Conservation (phyloP, 2,888 invertebrate genomes). For the Baccha elongata region DNA sequence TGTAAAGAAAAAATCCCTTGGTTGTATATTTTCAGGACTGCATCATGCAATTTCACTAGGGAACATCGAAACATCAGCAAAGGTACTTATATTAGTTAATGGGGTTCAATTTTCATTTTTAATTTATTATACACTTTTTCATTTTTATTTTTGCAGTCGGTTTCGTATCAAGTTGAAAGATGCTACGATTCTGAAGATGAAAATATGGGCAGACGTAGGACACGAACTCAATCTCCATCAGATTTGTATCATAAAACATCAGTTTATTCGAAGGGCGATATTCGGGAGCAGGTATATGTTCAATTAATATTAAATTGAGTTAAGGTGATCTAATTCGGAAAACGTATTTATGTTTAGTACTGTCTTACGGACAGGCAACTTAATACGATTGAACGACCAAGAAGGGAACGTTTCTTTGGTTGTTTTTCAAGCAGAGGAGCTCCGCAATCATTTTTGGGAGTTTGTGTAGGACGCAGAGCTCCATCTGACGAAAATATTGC, state of each 20-base stretch:
- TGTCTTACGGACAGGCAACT: slow-evolving; percentile 96
- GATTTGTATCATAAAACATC: slow-evolving; percentile 81
- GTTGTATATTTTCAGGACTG: slow-evolving; percentile 78
- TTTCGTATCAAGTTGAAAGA: slow-evolving; percentile 82
- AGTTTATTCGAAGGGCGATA: slow-evolving; percentile 91
- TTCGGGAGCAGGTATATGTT: slow-evolving; percentile 88
- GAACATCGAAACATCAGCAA: slow-evolving; percentile 81
- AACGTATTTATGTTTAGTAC: slow-evolving; percentile 83
- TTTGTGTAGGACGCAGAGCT: slow-evolving; percentile 92
- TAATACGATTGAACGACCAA: slow-evolving; percentile 87
- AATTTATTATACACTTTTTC: neutral
- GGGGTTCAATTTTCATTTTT: neutral
- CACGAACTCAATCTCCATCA: slow-evolving; percentile 84
- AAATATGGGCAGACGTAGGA: slow-evolving; percentile 87
- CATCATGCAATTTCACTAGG: slow-evolving; percentile 83
- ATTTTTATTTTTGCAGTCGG: slow-evolving; percentile 74
- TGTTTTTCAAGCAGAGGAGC: slow-evolving; percentile 87
- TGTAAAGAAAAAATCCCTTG: slow-evolving; percentile 1
- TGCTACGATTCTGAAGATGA: slow-evolving; percentile 93
- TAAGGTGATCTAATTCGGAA: neutral
- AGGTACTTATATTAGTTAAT: slow-evolving; percentile 76
- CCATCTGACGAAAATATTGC: slow-evolving; percentile 95
- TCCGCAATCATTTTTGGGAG: slow-evolving; percentile 89
- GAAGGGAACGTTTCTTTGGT: slow-evolving; percentile 88
- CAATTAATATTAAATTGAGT: neutral